Evolutionary conservation across 2,113 vertebrate genomes (phyloP), one percentile per base, ranked within the genome.

Genomic region (Anthoscopus minutus): DNA sequence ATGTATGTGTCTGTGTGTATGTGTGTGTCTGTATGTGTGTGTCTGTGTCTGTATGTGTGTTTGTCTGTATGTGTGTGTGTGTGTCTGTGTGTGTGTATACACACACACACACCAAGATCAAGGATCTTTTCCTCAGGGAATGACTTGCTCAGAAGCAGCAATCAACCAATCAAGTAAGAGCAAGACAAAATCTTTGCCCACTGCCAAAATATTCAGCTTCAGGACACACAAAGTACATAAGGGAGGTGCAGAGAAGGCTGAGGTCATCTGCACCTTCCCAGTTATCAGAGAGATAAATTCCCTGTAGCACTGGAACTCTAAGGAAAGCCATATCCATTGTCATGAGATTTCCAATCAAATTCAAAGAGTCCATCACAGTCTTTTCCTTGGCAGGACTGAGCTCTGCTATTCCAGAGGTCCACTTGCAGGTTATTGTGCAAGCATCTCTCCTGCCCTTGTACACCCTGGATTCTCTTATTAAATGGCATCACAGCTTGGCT

Each of bases 381-480:
- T 51, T 44, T 51, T 28, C 38, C 35, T 33, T 35, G 31, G 16
- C 1, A 57, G 47, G 38, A 15, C 40, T 45, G n/a, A 73, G 31
- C 24, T 81, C 38, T 33, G 35, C 33, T 30, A 0, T 6, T 13
- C 58, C 38, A 27, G n/a, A 0, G 18, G 24, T 6, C n/a, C n/a
- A 10, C 27, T 47, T 53, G 24, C 24, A 70, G 54, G 7, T 30
- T 62, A 8, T 20, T 11, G 37, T 28, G 4, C 44, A 28, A 48
- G 7, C 9, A n/a, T 16, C 27, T 9, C 54, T 73, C 54, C 50
- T 65, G 33, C 56, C 64, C 80, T 66, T 18, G 22, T 4, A 40
- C 10, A 58, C 15, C 27, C 40, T 17, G 2, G 10, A 24, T 56
- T 60, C 35, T 79, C 10, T 3, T 19, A 27, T 24, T 71, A 56